Conservation (phyloP, 2,113 vertebrate genomes). For the Pangasianodon hypophthalmus region DNA sequence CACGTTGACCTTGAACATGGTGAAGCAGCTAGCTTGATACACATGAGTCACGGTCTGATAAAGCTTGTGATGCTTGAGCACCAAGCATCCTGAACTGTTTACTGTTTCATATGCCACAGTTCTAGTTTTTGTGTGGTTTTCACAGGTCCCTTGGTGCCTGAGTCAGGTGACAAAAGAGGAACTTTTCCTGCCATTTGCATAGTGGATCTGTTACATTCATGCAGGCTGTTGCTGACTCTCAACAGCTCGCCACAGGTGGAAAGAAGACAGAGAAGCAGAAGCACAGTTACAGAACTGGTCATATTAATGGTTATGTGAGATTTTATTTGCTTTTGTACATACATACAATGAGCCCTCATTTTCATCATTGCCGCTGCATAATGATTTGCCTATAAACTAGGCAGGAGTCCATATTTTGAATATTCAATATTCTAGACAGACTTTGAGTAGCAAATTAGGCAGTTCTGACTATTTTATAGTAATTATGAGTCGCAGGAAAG, state of each 20-base stretch:
- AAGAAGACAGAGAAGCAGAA: not conserved
- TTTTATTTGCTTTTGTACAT: not conserved
- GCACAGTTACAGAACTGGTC: not conserved
- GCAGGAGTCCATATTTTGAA: not conserved
- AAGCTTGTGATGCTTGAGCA: not conserved
- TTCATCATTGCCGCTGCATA: not conserved
- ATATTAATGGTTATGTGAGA: not conserved
- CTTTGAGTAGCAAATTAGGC: not conserved
- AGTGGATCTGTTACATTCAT: conserved; percentile 28
- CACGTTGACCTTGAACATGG: not conserved
- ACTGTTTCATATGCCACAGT: not conserved
- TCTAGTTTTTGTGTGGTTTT: not conserved
- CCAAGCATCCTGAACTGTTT: not conserved
- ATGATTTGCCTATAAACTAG: not conserved
- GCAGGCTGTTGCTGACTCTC: not conserved
- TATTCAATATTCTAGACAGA: not conserved
- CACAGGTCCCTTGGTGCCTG: not conserved
- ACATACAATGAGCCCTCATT: not conserved
- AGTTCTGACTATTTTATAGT: not conserved
- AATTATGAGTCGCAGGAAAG: no score
- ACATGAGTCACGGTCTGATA: not conserved
- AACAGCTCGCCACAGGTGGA: not conserved
- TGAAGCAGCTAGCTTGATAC: not conserved
- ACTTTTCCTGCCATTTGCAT: conserved; percentile 52
- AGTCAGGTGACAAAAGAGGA: conserved; percentile 3